Percentiles rank a stretch among this genome's conserved stretches.
phyloP scores from a whole-genome alignment of 2,113 vertebrate species.

The Nothobranchius furzeri region DNA sequence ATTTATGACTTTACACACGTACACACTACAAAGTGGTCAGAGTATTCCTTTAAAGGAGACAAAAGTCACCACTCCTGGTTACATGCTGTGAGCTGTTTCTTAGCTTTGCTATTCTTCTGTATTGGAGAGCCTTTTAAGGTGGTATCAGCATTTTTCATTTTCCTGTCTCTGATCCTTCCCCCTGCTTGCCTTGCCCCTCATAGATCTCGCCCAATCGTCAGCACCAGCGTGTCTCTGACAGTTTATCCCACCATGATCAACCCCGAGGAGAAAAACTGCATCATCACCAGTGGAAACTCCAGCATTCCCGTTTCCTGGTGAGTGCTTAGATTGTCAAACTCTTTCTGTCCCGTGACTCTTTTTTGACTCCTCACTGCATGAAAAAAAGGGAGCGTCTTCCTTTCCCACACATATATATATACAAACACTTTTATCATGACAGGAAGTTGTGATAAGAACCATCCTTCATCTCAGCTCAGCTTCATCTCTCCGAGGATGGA shows the following conservation, averaged over 20 bases:
- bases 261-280: slow-evolving; percentile 88
- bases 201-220: slow-evolving; percentile 89
- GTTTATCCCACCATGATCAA: slow-evolving; percentile 90
- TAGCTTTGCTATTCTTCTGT: neutral
- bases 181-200: neutral
- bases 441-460: slow-evolving; percentile 56
- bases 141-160: too few species aligned
- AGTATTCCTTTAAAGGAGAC: too few species aligned
- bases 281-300: slow-evolving; percentile 66
- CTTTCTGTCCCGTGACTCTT: slow-evolving; percentile 21
- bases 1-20: too few species aligned
- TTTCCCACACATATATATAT: slow-evolving; percentile 1
- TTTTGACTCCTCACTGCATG: slow-evolving; percentile 14
- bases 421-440: slow-evolving; percentile 33
- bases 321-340: slow-evolving; percentile 38
- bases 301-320: slow-evolving; percentile 85
- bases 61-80: too few species aligned
- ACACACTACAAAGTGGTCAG: too few species aligned
- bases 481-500: neutral
- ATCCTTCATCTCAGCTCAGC: slow-evolving; percentile 22
- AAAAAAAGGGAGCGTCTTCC: slow-evolving; percentile 24
- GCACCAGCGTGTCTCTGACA: slow-evolving; percentile 80
- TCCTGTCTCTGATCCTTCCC: neutral
- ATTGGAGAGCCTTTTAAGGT: too few species aligned
- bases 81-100: neutral